Conservation (phyloP, 2,797 vertebrate species). For the Clarias platycephalus region DNA sequence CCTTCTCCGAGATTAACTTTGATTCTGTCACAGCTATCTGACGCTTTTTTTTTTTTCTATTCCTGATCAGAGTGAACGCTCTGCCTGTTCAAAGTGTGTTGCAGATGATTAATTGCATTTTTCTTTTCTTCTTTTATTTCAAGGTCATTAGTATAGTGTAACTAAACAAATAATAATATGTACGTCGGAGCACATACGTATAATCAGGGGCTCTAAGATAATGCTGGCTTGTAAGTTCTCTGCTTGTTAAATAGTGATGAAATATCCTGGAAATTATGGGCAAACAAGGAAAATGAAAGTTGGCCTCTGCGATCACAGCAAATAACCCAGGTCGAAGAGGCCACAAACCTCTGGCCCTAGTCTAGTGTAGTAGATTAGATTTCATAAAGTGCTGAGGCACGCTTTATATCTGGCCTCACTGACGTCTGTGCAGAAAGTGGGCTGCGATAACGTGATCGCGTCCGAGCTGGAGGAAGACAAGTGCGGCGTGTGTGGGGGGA, state of each 20-base stretch:
- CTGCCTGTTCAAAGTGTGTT: not conserved
- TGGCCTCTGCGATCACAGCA: not conserved
- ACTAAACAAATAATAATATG: not conserved
- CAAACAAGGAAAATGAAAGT: not conserved
- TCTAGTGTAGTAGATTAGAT: not conserved
- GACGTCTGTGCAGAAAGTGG: conserved; percentile 83
- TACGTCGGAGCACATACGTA: no score
- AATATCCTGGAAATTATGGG: not conserved
- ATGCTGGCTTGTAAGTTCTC: not conserved
- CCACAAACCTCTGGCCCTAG: not conserved
- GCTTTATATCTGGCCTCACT: not conserved
- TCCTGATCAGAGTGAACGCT: not conserved
- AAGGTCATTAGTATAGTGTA: not conserved
- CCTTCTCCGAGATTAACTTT: not conserved
- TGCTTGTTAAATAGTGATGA: not conserved
- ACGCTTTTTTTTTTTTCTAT: no score
- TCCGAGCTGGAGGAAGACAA: conserved; percentile 90
- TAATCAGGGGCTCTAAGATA: not conserved
- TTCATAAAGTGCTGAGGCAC: not conserved
- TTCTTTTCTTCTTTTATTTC: not conserved
- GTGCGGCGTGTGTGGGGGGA: conserved; percentile 93
- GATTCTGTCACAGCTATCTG: not conserved
- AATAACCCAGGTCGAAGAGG: not conserved
- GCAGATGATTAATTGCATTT: not conserved
- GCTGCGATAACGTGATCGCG: conserved; percentile 91